These are phyloP conservation scores for Calycopis cecrops DNA, from an alignment of 1,140 invertebrate species.

Conservation along the genomic window DNA sequence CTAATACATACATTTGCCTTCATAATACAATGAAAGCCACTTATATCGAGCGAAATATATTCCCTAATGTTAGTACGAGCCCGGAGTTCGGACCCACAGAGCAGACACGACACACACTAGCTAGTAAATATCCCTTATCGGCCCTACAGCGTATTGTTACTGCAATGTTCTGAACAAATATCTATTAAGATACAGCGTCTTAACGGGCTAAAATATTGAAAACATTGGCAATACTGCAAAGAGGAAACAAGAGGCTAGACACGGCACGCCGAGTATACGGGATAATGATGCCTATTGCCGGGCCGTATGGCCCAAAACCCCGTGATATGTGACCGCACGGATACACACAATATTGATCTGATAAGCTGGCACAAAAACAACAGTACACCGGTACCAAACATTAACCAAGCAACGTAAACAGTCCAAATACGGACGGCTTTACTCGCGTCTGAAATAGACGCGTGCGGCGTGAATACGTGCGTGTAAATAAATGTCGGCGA, in stretches of 20 bases:
- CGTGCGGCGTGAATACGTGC: conserved; percentile 42
- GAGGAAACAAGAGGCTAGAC: no score
- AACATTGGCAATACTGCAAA: conserved; percentile 1
- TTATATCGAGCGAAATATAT: no score
- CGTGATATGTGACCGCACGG: background rate
- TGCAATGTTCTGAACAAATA: background rate
- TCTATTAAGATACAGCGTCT: background rate
- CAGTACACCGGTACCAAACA: conserved; percentile 28
- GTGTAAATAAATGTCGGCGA: conserved; percentile 58
- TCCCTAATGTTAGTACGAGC: no score
- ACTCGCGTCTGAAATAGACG: conserved; percentile 50
- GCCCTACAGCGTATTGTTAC: background rate
- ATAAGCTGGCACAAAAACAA: conserved; percentile 35
- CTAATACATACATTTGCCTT: no score
- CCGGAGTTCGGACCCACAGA: no score
- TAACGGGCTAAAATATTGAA: background rate
- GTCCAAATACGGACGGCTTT: conserved; percentile 52
- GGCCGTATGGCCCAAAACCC: background rate
- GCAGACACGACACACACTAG: background rate
- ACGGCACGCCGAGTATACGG: no score
- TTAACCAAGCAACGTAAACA: conserved; percentile 45
- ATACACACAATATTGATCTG: conserved; percentile 16
- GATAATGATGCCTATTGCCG: no score
- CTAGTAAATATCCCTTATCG: conserved; percentile 1
- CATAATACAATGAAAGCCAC: no score